Percentiles rank a stretch among this genome's conserved stretches.
Conservation (phyloP, 2,797 vertebrate genomes). For the Bucorvus abyssinicus region DNA sequence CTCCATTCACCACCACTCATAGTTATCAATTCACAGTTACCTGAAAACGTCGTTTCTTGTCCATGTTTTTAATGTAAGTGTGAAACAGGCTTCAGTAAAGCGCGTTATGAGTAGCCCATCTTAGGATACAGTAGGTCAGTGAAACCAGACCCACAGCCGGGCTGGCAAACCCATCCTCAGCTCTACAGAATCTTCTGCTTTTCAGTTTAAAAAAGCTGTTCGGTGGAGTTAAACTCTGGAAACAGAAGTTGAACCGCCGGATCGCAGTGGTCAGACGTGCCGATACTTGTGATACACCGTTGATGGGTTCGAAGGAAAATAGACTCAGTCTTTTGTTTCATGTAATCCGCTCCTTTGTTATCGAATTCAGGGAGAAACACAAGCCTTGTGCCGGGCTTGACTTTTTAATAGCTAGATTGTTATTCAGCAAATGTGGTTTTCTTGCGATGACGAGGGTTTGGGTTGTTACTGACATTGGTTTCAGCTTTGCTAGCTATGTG, state of each 20-base stretch:
- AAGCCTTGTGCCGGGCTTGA: background rate
- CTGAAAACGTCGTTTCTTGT: background rate
- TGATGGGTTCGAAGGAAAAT: background rate
- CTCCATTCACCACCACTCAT: too few relatives aligned
- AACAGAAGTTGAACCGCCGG: fast-evolving
- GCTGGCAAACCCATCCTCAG: background rate
- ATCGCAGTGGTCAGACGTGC: fast-evolving
- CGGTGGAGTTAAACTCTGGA: background rate
- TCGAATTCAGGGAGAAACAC: background rate
- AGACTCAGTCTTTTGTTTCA: background rate
- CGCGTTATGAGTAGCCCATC: too few relatives aligned
- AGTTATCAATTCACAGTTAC: background rate
- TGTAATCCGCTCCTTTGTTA: background rate
- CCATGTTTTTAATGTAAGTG: background rate
- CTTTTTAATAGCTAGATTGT: background rate
- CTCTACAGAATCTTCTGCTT: background rate
- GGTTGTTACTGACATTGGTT: background rate
- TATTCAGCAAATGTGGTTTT: background rate
- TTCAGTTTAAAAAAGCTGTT: background rate
- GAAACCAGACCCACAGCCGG: background rate
- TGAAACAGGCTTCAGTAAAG: background rate
- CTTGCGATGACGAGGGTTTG: background rate
- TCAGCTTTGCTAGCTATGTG: background rate
- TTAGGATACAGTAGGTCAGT: background rate
- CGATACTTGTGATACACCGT: fast-evolving